A percentile compares a stretch with the other conserved stretches of the same genome.
These are phyloP conservation scores for Zelleria hepariella DNA, from an alignment of 2,888 invertebrate species.

Conservation along the genomic window DNA sequence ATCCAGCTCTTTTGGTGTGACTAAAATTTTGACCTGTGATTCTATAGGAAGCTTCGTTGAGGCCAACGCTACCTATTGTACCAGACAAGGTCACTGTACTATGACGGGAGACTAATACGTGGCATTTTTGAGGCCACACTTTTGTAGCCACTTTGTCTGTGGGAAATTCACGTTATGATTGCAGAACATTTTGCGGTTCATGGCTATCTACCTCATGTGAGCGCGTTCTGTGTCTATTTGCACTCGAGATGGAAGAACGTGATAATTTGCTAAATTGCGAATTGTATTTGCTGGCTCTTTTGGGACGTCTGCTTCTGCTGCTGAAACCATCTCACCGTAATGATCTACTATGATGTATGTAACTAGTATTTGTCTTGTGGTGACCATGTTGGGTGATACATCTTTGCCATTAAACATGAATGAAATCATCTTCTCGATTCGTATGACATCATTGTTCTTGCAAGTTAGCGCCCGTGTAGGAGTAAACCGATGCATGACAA, in stretches of 20 bases:
- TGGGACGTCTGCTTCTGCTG: background rate
- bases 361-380: background rate
- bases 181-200: background rate
- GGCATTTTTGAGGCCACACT: slow-evolving; percentile 43
- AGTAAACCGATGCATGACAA: too few relatives aligned
- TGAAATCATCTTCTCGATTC: background rate
- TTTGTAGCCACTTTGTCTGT: slow-evolving; percentile 22
- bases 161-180: slow-evolving; percentile 22
- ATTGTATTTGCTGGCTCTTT: background rate
- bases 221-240: background rate
- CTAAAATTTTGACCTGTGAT: background rate
- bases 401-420: background rate
- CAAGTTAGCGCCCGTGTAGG: background rate
- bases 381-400: background rate
- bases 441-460: background rate
- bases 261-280: background rate
- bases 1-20: background rate
- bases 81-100: slow-evolving; percentile 10
- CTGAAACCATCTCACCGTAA: background rate
- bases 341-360: background rate
- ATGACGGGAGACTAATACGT: slow-evolving; percentile 9
- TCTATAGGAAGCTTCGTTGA: background rate
- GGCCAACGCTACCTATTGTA: background rate
- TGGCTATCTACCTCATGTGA: background rate
- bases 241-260: background rate